These are phyloP conservation scores for Charaxes varanes DNA, from an alignment of 1,140 invertebrate species.

Conservation along the genomic window DNA sequence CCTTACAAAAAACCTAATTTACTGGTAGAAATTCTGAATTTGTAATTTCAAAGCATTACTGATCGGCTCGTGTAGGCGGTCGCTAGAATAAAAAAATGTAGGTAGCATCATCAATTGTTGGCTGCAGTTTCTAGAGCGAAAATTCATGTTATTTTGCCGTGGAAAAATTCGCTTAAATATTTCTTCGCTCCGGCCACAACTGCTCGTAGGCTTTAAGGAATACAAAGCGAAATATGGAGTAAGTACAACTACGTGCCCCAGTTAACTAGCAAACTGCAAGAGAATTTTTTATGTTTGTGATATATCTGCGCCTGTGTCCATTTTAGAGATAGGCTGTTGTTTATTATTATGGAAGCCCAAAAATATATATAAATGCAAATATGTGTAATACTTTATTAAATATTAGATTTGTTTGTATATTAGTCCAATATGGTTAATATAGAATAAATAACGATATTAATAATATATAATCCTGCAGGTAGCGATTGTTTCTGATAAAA, in stretches of 20 bases:
- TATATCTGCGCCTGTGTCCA: neutral
- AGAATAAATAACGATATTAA: too few species aligned
- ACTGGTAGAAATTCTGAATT: too few species aligned
- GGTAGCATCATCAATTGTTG: neutral
- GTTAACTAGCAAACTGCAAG: constrained; percentile 5
- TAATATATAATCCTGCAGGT: too few species aligned
- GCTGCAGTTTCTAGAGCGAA: neutral
- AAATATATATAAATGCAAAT: too few species aligned
- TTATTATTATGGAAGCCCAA: neutral
- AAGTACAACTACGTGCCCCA: constrained; percentile 14
- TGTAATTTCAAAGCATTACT: too few species aligned
- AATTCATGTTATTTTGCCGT: neutral
- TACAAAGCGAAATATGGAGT: constrained; percentile 15
- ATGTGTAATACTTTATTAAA: too few species aligned
- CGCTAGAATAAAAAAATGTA: neutral
- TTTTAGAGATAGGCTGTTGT: too few species aligned
- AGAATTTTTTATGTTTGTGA: constrained; percentile 6
- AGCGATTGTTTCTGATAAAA: too few species aligned
- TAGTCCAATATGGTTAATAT: too few species aligned
- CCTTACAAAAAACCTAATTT: too few species aligned
- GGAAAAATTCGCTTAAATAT: constrained; percentile 5
- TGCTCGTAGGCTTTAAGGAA: constrained; percentile 13
- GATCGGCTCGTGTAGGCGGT: too few species aligned
- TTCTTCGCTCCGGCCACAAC: constrained; percentile 10
- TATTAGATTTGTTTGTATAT: too few species aligned